phyloP scores from a whole-genome alignment of 1,140 invertebrate species.

The Caerostris darwini region DNA sequence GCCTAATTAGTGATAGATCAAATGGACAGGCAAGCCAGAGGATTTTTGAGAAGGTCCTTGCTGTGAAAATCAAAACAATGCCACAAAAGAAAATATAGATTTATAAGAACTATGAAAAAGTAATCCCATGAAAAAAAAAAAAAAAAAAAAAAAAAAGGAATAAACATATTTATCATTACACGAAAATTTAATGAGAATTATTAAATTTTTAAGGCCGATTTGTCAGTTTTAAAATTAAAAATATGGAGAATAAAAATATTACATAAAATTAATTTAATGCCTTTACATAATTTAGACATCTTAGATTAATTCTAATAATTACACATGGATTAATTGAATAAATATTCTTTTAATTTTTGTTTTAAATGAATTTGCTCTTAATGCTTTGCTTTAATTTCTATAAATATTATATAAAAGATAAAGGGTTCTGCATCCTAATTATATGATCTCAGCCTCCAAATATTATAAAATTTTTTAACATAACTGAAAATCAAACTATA shows the following conservation, averaged over 20 bases:
- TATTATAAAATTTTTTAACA: too few relatives aligned
- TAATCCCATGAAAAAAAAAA: not conserved
- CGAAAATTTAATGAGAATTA: not conserved
- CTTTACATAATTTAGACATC: too few relatives aligned
- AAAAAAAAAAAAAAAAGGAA: not conserved
- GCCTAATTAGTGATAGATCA: conserved; percentile 61
- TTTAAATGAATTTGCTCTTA: too few relatives aligned
- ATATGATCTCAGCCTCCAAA: too few relatives aligned
- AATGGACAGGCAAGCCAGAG: conserved; percentile 80
- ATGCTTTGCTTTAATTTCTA: too few relatives aligned
- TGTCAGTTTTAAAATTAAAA: not conserved
- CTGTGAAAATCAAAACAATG: conserved; percentile 76
- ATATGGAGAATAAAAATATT: not conserved
- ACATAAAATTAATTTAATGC: not conserved
- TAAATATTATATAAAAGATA: too few relatives aligned
- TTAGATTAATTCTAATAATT: too few relatives aligned
- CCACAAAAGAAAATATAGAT: conserved; percentile 68
- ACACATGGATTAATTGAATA: too few relatives aligned
- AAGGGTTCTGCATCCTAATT: too few relatives aligned
- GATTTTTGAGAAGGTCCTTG: conserved; percentile 89
- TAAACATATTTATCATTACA: not conserved
- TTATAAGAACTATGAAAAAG: conserved; percentile 31
- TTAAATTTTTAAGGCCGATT: not conserved
- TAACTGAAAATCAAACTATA: too few relatives aligned
- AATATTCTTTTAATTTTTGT: too few relatives aligned